phyloP scores from a whole-genome alignment of 2,113 vertebrate genomes.

The Oceanites oceanicus region DNA sequence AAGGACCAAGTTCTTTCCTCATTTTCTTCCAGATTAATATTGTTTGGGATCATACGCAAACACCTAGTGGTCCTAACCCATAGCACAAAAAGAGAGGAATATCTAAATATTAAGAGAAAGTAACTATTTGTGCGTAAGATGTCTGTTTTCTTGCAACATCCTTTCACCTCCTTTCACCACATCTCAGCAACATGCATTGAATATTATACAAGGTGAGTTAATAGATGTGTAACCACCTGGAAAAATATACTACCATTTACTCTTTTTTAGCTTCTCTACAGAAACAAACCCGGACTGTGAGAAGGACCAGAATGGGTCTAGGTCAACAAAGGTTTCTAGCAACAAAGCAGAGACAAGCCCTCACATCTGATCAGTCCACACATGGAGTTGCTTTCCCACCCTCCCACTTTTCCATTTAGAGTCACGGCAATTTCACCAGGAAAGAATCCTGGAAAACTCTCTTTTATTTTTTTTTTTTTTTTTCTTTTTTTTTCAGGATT shows the following conservation, averaged over 20 bases:
- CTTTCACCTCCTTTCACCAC: background rate
- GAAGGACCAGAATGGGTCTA: background rate
- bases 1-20: background rate
- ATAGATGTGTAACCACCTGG: background rate
- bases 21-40: background rate
- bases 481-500: background rate
- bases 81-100: background rate
- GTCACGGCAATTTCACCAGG: background rate
- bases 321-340: background rate
- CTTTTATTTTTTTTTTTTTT: fast-evolving
- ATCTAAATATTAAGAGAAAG: background rate
- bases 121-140: background rate
- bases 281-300: background rate
- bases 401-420: background rate
- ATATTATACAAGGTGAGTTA: background rate
- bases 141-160: background rate
- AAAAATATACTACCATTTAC: background rate
- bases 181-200: background rate
- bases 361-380: background rate
- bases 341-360: background rate
- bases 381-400: background rate
- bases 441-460: background rate
- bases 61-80: background rate
- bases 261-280: background rate
- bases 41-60: background rate